Percentiles rank a stretch among this genome's conserved stretches.
These are phyloP conservation scores for Anagyrus pseudococci DNA, from an alignment of 2,888 invertebrate species.

Conservation along the genomic window DNA sequence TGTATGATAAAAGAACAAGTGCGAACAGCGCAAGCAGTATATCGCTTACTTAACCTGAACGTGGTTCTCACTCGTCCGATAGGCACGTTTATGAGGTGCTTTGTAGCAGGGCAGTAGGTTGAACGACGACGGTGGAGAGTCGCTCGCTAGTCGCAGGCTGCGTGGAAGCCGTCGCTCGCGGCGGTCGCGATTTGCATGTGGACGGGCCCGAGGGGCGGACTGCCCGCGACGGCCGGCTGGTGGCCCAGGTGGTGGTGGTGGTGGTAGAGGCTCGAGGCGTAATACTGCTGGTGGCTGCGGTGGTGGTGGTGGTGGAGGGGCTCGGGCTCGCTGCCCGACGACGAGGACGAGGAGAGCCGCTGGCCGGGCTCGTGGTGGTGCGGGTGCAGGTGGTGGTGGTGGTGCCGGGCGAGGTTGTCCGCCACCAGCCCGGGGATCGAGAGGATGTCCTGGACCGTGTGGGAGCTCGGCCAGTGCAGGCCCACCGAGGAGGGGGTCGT, in stretches of 20 bases:
- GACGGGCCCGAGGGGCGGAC: constrained; percentile 46
- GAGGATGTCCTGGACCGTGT: constrained; percentile 59
- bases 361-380: constrained; percentile 45
- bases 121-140: too few relatives aligned
- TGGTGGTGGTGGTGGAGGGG: constrained; percentile 51
- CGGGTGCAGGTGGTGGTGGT: constrained; percentile 43
- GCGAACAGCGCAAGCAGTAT: too few relatives aligned
- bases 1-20: too few relatives aligned
- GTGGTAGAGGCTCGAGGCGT: constrained; percentile 57
- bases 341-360: constrained; percentile 54
- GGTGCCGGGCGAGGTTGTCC: constrained; percentile 45
- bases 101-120: too few relatives aligned
- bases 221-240: constrained; percentile 43
- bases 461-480: constrained; percentile 58
- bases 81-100: too few relatives aligned
- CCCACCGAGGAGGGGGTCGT: constrained; percentile 35
- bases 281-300: constrained; percentile 60
- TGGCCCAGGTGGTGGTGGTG: constrained; percentile 55
- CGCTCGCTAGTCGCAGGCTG: constrained; percentile 31
- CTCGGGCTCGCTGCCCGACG: constrained; percentile 53
- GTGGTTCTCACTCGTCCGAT: too few relatives aligned
- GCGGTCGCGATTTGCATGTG: constrained; percentile 46
- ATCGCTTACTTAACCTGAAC: too few relatives aligned
- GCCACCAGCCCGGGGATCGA: constrained; percentile 49
- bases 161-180: constrained; percentile 34